Base-by-base conservation (phyloP, 2,888 invertebrate species). In the Ernsta delagoae region DNA sequence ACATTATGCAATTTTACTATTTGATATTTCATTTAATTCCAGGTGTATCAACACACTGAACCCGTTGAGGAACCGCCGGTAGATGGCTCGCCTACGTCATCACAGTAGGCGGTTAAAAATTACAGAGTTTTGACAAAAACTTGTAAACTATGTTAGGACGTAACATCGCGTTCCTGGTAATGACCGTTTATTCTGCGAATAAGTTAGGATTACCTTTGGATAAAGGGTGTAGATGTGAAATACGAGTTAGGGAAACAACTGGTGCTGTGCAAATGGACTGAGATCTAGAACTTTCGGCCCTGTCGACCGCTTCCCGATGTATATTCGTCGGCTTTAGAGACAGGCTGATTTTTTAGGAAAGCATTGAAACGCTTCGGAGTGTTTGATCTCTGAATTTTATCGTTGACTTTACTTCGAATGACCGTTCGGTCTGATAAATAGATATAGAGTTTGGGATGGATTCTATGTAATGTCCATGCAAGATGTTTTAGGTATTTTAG, bases 261-360 rank as follows among this genome's bases (percentile, higher is more conserved):
- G 53, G 53, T 53, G 53, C 53, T 53, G 53, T 53, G 53, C 53
- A 53, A 53, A 53, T 53, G 24, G 53, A 53, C 53, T 53, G 53
- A 53, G 53, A 53, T 3, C 24, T 53, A 9, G 8, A 24, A 24
- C 4, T 9, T 50, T 7, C 3, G 7, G 0, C 4, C 31, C 48
- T 8, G 16, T 24, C 16, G 16, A 8, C 16, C 16, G 8, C 16
- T 7, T 24, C 16, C 8, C 12, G 16, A 50, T 16, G 50, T 16
- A 1, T 6, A 5, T 48, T 16, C 16, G 50, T 16, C 16, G 50
- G 50, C 8, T 16, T 48, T 48, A 48, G 48, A n/a, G 45, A 5
- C 6, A 48, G 12, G 12, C 48, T 45, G 45, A 45, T 45, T n/a
- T 45, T 11, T 45, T 45, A 45, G 48, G 9, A 48, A 48, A 12